A percentile compares a stretch with the other conserved stretches of the same genome.
Conservation (phyloP, 2,113 vertebrate genomes). For the Onychostoma macrolepis region DNA sequence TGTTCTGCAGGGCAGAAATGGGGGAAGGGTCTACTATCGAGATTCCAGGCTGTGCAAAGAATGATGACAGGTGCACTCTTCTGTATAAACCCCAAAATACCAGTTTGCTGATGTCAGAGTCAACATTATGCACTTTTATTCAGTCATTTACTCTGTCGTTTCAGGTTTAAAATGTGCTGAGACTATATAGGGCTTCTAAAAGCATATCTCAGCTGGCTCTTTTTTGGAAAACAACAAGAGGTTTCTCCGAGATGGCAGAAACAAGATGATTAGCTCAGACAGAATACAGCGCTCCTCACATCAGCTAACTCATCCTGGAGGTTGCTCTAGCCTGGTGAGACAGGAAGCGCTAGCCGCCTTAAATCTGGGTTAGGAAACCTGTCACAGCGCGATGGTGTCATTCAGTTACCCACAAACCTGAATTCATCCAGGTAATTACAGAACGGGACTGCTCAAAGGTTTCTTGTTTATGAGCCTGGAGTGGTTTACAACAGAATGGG, state of each 20-base stretch:
- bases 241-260: slow-evolving; percentile 58
- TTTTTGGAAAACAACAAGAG: slow-evolving; percentile 64
- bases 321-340: slow-evolving; percentile 46
- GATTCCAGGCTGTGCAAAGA: slow-evolving; percentile 63
- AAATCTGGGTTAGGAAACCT: slow-evolving; percentile 51
- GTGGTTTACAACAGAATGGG: slow-evolving; percentile 64
- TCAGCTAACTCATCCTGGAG: slow-evolving; percentile 41
- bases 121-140: slow-evolving; percentile 71
- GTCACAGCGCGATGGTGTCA: not conserved
- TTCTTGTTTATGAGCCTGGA: slow-evolving; percentile 46
- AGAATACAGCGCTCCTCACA: slow-evolving; percentile 46
- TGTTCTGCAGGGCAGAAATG: slow-evolving; percentile 62
- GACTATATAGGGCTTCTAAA: slow-evolving; percentile 54
- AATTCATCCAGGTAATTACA: slow-evolving; percentile 43
- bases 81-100: slow-evolving; percentile 37
- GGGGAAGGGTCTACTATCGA: slow-evolving; percentile 57
- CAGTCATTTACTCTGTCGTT: slow-evolving; percentile 64
- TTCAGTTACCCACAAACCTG: slow-evolving; percentile 19
- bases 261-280: slow-evolving; percentile 54
- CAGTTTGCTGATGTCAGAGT: slow-evolving; percentile 70
- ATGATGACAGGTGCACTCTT: slow-evolving; percentile 71
- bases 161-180: slow-evolving; percentile 66
- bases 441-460: slow-evolving; percentile 8
- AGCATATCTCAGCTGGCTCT: slow-evolving; percentile 61
- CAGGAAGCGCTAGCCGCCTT: slow-evolving; percentile 46